Percentiles rank a stretch among this genome's conserved stretches.
These are phyloP conservation scores for Syrista parreyssii DNA, from an alignment of 2,888 invertebrate species.

Conservation along the genomic window DNA sequence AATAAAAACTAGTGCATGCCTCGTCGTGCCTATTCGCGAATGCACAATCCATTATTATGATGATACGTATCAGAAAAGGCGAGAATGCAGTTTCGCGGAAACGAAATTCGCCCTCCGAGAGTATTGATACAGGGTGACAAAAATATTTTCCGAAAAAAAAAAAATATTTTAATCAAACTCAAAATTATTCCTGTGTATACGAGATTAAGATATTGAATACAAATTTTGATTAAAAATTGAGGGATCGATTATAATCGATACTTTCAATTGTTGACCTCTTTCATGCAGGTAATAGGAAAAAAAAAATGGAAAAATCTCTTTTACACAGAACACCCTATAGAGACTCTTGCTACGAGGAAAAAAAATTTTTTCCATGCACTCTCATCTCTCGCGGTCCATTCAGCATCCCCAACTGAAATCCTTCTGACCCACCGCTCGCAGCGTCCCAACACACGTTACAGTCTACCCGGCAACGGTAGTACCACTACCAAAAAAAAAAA, in stretches of 20 bases:
- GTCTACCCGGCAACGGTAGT: background rate
- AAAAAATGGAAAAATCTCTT: background rate
- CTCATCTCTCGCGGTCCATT: conserved; percentile 19
- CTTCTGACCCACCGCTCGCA: conserved; percentile 15
- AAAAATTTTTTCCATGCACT: background rate
- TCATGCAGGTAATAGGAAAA: background rate
- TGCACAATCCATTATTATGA: background rate
- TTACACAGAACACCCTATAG: background rate
- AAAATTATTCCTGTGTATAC: no score
- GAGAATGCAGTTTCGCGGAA: background rate
- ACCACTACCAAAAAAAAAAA: background rate
- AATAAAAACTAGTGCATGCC: background rate
- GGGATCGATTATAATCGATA: background rate
- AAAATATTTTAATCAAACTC: no score
- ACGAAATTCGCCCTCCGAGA: background rate
- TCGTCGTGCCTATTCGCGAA: background rate
- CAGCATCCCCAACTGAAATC: conserved; percentile 13
- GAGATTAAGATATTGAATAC: no score
- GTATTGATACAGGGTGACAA: background rate
- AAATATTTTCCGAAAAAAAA: no score
- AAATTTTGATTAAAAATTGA: no score
- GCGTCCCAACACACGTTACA: background rate
- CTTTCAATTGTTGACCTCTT: background rate
- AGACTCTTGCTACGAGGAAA: background rate
- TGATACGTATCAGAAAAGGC: background rate